phyloP scores from a whole-genome alignment of 2,888 invertebrate genomes.

The Drosophila rubida region DNA sequence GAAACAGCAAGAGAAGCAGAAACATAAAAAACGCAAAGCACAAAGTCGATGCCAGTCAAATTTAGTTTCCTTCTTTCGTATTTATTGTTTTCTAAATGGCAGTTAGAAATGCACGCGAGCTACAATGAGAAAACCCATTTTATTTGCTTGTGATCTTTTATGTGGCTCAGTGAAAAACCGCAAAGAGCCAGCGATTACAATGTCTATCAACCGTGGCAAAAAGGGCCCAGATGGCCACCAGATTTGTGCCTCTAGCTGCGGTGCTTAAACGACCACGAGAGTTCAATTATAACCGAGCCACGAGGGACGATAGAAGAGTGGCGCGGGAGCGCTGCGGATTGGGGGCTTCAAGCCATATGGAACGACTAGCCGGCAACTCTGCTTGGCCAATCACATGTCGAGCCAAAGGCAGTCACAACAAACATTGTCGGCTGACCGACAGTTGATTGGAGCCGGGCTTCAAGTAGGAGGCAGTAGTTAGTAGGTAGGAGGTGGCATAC shows the following conservation, averaged over 20 bases:
- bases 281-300: not conserved
- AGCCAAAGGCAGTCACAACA: constrained; percentile 25
- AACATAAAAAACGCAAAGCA: constrained; percentile 1
- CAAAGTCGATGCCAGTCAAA: constrained; percentile 11
- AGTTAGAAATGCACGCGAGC: constrained; percentile 55
- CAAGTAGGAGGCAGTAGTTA: not conserved
- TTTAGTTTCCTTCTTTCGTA: constrained; percentile 8
- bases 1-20: too few species aligned
- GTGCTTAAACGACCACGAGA: not conserved
- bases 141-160: constrained; percentile 1
- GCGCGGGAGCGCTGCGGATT: not conserved
- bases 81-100: constrained; percentile 50
- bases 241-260: constrained; percentile 30
- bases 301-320: not conserved
- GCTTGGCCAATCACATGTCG: constrained; percentile 23
- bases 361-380: constrained; percentile 2
- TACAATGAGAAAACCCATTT: constrained; percentile 31
- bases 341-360: not conserved
- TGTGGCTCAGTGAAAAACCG: constrained; percentile 37
- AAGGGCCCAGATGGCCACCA: constrained; percentile 40
- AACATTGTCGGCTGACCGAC: constrained; percentile 15
- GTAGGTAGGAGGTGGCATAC: constrained; percentile 14
- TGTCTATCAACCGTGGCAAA: constrained; percentile 61
- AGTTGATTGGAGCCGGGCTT: constrained; percentile 9
- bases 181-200: constrained; percentile 54